Evolutionary conservation across 2,797 vertebrate genomes (phyloP).

Genomic region (Coranthus polyacanthus): DNA sequence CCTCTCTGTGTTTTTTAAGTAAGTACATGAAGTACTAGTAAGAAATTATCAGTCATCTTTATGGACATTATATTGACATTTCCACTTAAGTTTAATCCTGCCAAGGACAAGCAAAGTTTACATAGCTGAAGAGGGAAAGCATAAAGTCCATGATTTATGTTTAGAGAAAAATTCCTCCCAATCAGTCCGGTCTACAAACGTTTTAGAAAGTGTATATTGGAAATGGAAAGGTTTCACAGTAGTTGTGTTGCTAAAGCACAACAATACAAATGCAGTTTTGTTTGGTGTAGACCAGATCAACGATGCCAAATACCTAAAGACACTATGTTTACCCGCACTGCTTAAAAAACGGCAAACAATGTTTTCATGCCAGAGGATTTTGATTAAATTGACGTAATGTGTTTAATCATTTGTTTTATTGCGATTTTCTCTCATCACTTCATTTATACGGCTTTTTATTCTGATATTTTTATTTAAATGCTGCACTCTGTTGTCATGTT

Average conservation of each 20-base stretch:
- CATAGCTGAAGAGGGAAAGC: slow-evolving; percentile 5
- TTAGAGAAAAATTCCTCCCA: slow-evolving; percentile 2
- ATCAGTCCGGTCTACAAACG: slow-evolving; percentile 10
- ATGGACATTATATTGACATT: slow-evolving; percentile 24
- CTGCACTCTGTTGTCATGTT: slow-evolving; percentile 24
- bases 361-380: slow-evolving; percentile 38
- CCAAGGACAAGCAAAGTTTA: slow-evolving; percentile 18
- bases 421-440: slow-evolving; percentile 17
- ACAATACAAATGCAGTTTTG: slow-evolving; percentile 17
- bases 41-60: slow-evolving; percentile 26
- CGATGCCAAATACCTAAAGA: slow-evolving; percentile 31
- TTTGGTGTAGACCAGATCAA: slow-evolving; percentile 21
- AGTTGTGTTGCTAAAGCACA: slow-evolving; percentile 23
- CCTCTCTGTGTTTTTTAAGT: background rate
- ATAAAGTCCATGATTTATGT: slow-evolving; percentile 35
- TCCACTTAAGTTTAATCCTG: slow-evolving; percentile 18
- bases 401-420: slow-evolving; percentile 48
- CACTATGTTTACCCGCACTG: slow-evolving; percentile 23
- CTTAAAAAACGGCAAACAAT: slow-evolving; percentile 24
- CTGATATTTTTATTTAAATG: background rate
- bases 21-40: background rate
- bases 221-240: slow-evolving; percentile 15
- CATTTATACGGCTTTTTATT: slow-evolving; percentile 22
- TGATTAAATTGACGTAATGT: slow-evolving; percentile 57
- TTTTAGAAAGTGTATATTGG: slow-evolving; percentile 13